A percentile compares a stretch with the other conserved stretches of the same genome.
Evolutionary conservation across 2,113 vertebrate species (phyloP).

Genomic region (Atrichornis clamosus): DNA sequence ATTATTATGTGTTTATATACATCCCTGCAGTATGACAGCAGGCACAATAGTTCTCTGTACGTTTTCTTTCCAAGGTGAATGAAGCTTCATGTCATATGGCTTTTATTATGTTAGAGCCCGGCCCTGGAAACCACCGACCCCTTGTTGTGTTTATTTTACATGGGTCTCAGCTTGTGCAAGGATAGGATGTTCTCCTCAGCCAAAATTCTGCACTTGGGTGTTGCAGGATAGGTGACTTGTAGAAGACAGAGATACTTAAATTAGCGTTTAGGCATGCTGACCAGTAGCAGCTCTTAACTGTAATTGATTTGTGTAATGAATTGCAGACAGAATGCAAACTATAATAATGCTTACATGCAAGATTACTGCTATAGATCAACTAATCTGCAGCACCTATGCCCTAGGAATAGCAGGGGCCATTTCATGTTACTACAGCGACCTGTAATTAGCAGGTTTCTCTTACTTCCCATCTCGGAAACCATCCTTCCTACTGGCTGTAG

Average conservation of each 20-base stretch:
- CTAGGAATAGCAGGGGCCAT: background rate
- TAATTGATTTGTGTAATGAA: background rate
- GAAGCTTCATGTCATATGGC: background rate
- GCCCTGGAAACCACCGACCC: background rate
- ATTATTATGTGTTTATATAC: background rate
- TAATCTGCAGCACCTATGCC: background rate
- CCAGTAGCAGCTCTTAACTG: background rate
- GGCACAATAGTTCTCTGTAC: background rate
- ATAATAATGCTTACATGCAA: background rate
- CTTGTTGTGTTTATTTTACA: background rate
- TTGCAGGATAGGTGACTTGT: background rate
- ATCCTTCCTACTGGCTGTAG: background rate
- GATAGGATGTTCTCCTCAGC: background rate
- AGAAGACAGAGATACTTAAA: background rate
- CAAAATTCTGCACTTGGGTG: background rate
- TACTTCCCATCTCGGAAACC: background rate
- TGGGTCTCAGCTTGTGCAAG: background rate
- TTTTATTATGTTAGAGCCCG: background rate
- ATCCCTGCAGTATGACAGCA: background rate
- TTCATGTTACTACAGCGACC: background rate
- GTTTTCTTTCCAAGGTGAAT: background rate
- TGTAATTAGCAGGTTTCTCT: background rate
- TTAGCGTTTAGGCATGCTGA: background rate
- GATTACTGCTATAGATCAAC: background rate
- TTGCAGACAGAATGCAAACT: background rate